Percentiles rank a stretch among this genome's conserved stretches.
Conservation (phyloP, 1,140 invertebrate species). For the Dolichoris vasculosae region DNA sequence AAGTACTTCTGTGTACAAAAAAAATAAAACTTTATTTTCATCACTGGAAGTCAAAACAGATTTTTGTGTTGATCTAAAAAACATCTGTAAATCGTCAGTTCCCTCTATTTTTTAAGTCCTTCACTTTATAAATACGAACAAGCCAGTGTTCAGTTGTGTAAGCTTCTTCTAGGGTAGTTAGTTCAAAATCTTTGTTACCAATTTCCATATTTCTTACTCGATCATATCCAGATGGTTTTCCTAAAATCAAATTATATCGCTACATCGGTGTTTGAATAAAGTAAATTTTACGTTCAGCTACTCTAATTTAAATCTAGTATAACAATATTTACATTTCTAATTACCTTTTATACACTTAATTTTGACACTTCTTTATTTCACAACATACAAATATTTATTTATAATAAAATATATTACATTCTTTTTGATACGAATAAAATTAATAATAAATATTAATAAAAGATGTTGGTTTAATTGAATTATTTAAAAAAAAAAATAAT, state of each 20-base stretch:
- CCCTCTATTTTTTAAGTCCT: conserved; percentile 90
- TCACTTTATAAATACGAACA: conserved; percentile 95
- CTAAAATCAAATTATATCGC: conserved; percentile 65
- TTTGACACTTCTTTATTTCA: no score
- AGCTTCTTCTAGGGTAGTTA: conserved; percentile 94
- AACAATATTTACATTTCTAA: no score
- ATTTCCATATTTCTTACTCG: conserved; percentile 93
- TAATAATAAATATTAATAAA: conserved; percentile 23
- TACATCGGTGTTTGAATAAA: not conserved
- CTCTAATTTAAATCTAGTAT: not conserved
- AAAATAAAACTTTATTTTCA: conserved; percentile 23
- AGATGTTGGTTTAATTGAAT: not conserved
- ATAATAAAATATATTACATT: no score
- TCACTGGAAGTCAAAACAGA: conserved; percentile 32
- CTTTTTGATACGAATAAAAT: no score
- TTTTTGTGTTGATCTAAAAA: not conserved
- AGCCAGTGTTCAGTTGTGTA: conserved; percentile 98
- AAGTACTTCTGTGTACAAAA: conserved; percentile 29
- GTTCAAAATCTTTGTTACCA: conserved; percentile 95
- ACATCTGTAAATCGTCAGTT: conserved; percentile 57
- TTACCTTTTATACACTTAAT: no score
- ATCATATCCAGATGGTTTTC: conserved; percentile 92
- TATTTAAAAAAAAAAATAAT: not conserved
- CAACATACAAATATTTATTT: no score
- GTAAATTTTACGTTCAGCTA: no score